Evolutionary conservation across 92 coral and sea anemone species (phyloP).

Genomic region (Porites divaricata): DNA sequence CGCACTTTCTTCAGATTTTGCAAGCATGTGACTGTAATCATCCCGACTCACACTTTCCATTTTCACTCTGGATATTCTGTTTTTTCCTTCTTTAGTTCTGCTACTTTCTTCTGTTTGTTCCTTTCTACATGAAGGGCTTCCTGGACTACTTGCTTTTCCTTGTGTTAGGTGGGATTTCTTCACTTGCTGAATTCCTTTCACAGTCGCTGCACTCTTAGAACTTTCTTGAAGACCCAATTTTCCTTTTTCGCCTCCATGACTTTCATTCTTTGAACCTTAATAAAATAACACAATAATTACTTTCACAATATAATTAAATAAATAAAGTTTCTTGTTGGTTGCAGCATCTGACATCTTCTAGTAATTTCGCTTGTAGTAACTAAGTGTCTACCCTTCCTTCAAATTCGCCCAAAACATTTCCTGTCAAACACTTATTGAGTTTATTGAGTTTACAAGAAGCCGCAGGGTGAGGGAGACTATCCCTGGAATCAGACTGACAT

Average conservation of each 20-base stretch:
- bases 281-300: not conserved
- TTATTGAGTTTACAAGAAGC: too few relatives aligned
- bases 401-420: too few relatives aligned
- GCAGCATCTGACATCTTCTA: too few relatives aligned
- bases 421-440: too few relatives aligned
- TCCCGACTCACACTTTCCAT: constrained; percentile 28
- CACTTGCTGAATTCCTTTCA: constrained; percentile 1
- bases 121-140: constrained; percentile 2
- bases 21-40: not conserved
- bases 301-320: too few relatives aligned
- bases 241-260: constrained; percentile 15
- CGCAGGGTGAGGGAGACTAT: too few relatives aligned
- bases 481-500: too few relatives aligned
- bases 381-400: too few relatives aligned
- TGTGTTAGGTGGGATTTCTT: constrained; percentile 14
- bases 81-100: constrained; percentile 24
- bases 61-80: constrained; percentile 17
- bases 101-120: constrained; percentile 9
- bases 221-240: constrained; percentile 35
- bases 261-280: constrained; percentile 12
- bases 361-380: too few relatives aligned
- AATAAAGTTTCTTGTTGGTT: too few relatives aligned
- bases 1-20: constrained; percentile 16
- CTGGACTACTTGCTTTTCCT: constrained; percentile 23
- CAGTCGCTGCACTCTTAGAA: not conserved